Evolutionary conservation across 2,113 vertebrate genomes (phyloP).

Genomic region (Trogon surrucura): DNA sequence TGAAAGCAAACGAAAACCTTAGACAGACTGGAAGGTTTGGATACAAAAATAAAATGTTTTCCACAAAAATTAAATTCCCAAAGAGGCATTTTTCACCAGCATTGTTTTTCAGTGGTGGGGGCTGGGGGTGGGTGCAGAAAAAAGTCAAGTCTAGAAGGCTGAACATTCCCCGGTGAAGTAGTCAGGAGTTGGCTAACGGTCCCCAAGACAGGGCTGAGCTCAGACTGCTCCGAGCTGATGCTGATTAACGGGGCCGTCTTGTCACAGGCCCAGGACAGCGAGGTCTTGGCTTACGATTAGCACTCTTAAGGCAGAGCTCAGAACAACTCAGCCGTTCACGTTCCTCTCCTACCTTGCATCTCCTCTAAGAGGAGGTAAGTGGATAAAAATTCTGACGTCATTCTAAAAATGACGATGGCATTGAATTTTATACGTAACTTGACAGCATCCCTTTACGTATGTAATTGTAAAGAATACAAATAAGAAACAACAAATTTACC

Average conservation of each 20-base stretch:
- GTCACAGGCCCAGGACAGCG: neutral
- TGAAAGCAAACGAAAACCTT: slow-evolving; percentile 37
- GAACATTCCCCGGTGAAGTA: neutral
- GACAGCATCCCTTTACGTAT: neutral
- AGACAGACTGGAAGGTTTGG: neutral
- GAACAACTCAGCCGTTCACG: neutral
- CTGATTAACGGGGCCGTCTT: neutral
- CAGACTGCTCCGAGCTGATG: neutral
- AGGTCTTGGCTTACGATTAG: neutral
- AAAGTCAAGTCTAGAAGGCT: neutral
- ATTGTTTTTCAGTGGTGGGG: slow-evolving; percentile 6
- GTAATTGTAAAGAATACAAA: neutral
- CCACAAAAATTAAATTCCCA: slow-evolving; percentile 17
- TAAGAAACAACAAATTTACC: neutral
- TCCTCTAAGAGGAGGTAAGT: neutral
- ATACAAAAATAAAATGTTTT: slow-evolving; percentile 35
- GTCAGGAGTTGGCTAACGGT: slow-evolving; percentile 15
- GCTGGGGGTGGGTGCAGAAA: neutral
- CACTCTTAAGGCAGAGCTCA: neutral
- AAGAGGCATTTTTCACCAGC: slow-evolving; percentile 30
- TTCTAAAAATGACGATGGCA: neutral
- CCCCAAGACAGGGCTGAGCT: neutral
- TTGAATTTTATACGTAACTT: neutral
- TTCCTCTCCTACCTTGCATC: neutral
- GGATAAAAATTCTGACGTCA: neutral